Percentiles rank a stretch among this genome's conserved stretches.
These are phyloP conservation scores for Masticophis lateralis DNA, from an alignment of 2,797 vertebrate species.

Conservation along the genomic window DNA sequence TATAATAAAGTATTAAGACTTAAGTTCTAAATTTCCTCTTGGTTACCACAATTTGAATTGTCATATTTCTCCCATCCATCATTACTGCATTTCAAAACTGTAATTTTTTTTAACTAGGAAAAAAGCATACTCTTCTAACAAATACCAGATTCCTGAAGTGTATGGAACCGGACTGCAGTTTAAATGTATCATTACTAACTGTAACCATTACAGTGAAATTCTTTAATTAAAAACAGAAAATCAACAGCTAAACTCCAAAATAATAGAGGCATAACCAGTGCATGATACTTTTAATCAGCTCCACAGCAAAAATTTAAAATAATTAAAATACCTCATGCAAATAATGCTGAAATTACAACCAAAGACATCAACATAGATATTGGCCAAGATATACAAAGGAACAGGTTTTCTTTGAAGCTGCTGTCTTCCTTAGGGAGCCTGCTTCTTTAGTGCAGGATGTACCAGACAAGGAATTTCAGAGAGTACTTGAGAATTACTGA, in stretches of 20 bases:
- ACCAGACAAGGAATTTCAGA: background rate
- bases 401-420: background rate
- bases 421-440: background rate
- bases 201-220: background rate
- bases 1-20: background rate
- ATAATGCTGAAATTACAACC: background rate
- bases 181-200: background rate
- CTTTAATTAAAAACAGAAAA: background rate
- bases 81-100: background rate
- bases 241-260: background rate
- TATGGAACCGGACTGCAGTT: background rate
- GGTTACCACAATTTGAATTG: background rate
- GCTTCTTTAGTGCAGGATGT: background rate
- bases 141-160: background rate
- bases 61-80: background rate
- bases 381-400: background rate
- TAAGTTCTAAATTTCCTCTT: background rate
- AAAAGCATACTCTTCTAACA: background rate
- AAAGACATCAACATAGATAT: background rate
- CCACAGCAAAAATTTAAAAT: background rate
- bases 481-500: conserved; percentile 1
- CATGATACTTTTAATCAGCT: background rate
- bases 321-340: background rate
- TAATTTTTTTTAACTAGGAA: background rate
- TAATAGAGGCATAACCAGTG: background rate